phyloP scores from a whole-genome alignment of 2,113 vertebrate species.

The Xiphophorus couchianus region DNA sequence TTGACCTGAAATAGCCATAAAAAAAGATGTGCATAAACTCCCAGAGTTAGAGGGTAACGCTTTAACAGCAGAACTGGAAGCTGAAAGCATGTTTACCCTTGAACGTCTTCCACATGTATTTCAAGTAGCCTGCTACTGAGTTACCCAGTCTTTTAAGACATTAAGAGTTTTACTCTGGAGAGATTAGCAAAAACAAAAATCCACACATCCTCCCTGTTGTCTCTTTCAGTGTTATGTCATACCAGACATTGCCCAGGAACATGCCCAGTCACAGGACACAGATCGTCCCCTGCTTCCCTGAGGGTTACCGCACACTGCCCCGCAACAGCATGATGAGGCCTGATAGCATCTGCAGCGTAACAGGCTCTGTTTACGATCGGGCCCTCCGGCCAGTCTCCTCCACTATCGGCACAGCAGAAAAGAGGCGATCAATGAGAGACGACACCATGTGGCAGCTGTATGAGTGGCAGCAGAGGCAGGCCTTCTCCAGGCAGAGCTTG shows the following conservation, averaged over 20 bases:
- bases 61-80: too few species aligned
- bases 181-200: neutral
- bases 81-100: too few species aligned
- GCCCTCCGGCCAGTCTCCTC: slow-evolving; percentile 44
- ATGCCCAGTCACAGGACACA: slow-evolving; percentile 94
- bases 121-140: too few species aligned
- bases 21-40: too few species aligned
- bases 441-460: slow-evolving; percentile 98
- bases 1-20: too few species aligned
- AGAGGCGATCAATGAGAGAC: slow-evolving; percentile 87
- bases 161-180: neutral
- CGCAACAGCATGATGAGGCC: slow-evolving; percentile 88
- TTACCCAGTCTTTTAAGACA: too few species aligned
- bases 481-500: slow-evolving; percentile 85
- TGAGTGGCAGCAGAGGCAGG: slow-evolving; percentile 96
- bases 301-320: slow-evolving; percentile 92
- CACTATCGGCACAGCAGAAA: slow-evolving; percentile 69
- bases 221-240: slow-evolving; percentile 85
- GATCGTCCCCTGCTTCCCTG: slow-evolving; percentile 84
- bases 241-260: slow-evolving; percentile 95
- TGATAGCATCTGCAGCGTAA: slow-evolving; percentile 84
- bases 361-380: slow-evolving; percentile 77
- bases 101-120: too few species aligned
- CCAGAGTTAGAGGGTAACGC: too few species aligned
- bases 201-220: neutral